These are phyloP conservation scores for Dendrocincla tyrannina DNA, from an alignment of 2,797 vertebrate species.

Conservation along the genomic window DNA sequence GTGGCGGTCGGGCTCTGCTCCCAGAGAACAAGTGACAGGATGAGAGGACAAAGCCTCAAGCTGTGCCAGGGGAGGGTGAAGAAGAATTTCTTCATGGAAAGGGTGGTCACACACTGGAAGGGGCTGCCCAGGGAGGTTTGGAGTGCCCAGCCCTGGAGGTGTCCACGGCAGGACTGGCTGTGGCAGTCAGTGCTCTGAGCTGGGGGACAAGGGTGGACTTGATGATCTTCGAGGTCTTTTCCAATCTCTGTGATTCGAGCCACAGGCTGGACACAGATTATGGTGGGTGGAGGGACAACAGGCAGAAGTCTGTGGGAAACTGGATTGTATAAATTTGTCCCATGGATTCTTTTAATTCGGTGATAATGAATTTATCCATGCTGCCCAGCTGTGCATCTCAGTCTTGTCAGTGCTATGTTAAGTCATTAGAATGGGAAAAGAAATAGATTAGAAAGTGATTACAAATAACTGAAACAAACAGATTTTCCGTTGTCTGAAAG, in stretches of 20 bases:
- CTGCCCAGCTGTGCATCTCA: background rate
- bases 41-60: accelerated
- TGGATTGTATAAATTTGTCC: background rate
- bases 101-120: background rate
- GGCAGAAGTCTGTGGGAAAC: background rate
- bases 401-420: background rate
- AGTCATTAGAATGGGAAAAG: background rate
- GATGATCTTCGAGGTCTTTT: background rate
- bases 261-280: background rate
- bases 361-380: background rate
- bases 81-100: background rate
- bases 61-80: background rate
- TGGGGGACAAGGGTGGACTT: background rate
- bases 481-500: background rate
- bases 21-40: background rate
- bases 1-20: accelerated
- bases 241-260: background rate
- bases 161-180: accelerated
- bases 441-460: background rate
- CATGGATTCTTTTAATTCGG: background rate
- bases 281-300: background rate
- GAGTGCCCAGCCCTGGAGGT: background rate
- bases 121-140: background rate
- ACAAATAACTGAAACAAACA: background rate
- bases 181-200: background rate